Conservation (phyloP, 2,113 vertebrate genomes). For the Ailuropoda melanoleuca region DNA sequence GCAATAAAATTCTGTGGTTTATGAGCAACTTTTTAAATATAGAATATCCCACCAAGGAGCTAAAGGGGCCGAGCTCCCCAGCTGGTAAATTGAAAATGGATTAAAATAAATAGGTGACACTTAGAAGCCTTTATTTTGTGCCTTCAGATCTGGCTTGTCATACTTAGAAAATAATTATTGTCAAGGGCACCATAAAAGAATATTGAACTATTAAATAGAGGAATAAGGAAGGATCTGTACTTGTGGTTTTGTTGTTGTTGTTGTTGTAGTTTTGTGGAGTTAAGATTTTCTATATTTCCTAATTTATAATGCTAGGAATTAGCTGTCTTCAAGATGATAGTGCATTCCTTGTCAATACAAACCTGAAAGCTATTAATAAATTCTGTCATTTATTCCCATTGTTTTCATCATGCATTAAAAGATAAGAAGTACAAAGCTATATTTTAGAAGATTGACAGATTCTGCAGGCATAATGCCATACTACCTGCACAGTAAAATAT, state of each 20-base stretch:
- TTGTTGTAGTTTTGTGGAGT: not conserved
- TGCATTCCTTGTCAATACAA: not conserved
- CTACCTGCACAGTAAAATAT: not conserved
- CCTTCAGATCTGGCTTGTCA: not conserved
- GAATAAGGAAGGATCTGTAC: not conserved
- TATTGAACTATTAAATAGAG: not conserved
- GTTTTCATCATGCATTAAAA: not conserved
- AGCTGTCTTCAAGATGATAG: constrained; percentile 16
- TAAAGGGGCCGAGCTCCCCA: not conserved
- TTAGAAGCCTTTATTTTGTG: not conserved
- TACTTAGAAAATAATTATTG: not conserved
- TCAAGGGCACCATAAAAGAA: not conserved
- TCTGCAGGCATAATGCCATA: not conserved
- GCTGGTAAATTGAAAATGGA: not conserved
- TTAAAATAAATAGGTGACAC: not conserved
- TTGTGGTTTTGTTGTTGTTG: not conserved
- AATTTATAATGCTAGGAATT: constrained; percentile 19
- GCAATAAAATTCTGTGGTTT: not conserved
- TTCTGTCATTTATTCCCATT: not conserved
- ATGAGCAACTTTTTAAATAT: not conserved
- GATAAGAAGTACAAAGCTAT: not conserved
- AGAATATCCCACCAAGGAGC: not conserved
- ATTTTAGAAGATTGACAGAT: not conserved
- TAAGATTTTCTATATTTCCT: not conserved
- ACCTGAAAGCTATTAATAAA: constrained; percentile 16